A percentile compares a stretch with the other conserved stretches of the same genome.
Conservation (phyloP, 1,140 invertebrate genomes). For the Colletes gigas region DNA sequence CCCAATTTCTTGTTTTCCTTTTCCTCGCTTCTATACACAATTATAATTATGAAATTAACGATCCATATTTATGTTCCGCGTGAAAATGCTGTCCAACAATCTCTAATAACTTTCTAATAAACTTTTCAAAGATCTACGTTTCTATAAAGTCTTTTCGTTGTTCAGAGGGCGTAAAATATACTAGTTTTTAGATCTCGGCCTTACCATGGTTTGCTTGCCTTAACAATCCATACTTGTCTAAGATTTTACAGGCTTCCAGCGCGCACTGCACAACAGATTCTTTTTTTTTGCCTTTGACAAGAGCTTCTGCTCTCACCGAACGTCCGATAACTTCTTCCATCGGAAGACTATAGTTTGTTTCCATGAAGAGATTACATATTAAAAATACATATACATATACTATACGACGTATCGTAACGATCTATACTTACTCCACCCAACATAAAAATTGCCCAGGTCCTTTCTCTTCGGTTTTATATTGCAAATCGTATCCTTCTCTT, state of each 20-base stretch:
- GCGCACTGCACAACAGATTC: conserved; percentile 96
- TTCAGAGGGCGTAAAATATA: no score
- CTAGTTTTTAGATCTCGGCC: background rate
- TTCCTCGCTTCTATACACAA: conserved; percentile 83
- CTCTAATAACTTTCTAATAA: no score
- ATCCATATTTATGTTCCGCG: background rate
- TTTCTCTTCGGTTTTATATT: conserved; percentile 92
- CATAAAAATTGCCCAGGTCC: conserved; percentile 89
- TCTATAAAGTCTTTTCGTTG: no score
- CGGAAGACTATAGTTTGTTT: conserved; percentile 83
- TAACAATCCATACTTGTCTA: conserved; percentile 91
- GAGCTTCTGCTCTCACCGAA: conserved; percentile 90
- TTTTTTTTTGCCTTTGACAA: conserved; percentile 96
- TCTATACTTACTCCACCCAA: conserved; percentile 82
- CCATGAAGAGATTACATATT: background rate
- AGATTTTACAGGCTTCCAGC: conserved; percentile 94
- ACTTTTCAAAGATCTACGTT: no score
- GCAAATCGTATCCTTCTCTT: conserved; percentile 93
- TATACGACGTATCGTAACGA: background rate
- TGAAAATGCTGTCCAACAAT: no score
- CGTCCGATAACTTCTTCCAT: conserved; percentile 89
- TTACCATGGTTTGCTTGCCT: conserved; percentile 89
- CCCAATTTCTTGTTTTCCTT: conserved; percentile 89
- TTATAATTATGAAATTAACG: background rate
- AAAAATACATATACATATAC: background rate